Evolutionary conservation across 2,797 vertebrate species (phyloP), one percentile per base, ranked within the genome.

Genomic region (Oreonectes daqikongensis): DNA sequence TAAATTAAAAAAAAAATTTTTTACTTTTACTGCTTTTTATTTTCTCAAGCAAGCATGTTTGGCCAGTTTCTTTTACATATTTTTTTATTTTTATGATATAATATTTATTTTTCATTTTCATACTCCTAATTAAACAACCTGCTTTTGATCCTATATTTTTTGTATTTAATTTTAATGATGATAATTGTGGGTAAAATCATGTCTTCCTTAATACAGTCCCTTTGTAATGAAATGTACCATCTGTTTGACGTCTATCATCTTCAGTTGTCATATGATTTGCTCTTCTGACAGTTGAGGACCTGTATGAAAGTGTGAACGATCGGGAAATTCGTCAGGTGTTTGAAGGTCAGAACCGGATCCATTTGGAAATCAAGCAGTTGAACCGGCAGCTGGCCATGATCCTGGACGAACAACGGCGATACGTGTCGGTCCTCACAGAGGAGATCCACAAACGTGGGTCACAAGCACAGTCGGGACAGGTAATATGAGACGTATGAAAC

Each of bases 291-390:
- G 97, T 95, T 0, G 96, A 98, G 30, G 96, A 98, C 74, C 30
- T 94, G 77, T 99, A 92, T 53, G 97, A 99, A 88, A 96, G 83
- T 0, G 92, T 96, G 35, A 94, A 93, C 7, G 97, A 99, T 75
- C 93, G 94, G 5, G 97, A 99, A 78, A 92, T 99, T 83, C 94
- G 96, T 72, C 98, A 99, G 82, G 93, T 99, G 81, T 99, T 99
- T 70, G 98, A 99, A 86, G 98, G 98, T 52, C 98, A 99, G 90
- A 99, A 96, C 85, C 93, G 92, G 55, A 97, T 99, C 85, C 97
- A 99, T 67, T 90, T 99, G 75, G 97, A 99, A 89, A 98, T 99
- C 88, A 99, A 99, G 79, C 96, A 99, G 86, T 92, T 99, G 38
- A 94, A 96, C 84, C 90, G 94, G 35, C 96, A 98, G 42, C 87